Percentiles rank a stretch among this genome's conserved stretches.
Conservation (phyloP, 2,888 invertebrate genomes). For the Mesorhabditis spiculigera region DNA sequence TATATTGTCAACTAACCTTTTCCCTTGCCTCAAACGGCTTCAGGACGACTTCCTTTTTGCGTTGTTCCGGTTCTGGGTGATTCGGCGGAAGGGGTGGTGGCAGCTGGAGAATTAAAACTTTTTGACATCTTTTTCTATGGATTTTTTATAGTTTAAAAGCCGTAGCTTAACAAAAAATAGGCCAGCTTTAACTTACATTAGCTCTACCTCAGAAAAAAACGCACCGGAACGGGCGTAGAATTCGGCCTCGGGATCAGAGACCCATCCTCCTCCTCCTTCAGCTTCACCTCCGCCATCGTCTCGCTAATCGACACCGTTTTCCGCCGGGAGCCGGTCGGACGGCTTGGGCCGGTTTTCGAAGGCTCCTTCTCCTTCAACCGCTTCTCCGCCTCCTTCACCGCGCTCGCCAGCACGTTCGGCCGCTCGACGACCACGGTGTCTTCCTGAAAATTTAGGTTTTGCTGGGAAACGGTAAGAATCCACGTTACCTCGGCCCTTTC, state of each 20-base stretch:
- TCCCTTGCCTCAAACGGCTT: conserved; percentile 5
- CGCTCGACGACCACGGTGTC: conserved; percentile 21
- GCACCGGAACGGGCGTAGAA: not conserved
- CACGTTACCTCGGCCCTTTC: not conserved
- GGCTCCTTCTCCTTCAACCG: conserved; percentile 17
- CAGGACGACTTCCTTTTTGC: not conserved
- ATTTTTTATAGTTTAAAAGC: not conserved
- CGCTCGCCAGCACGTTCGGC: conserved; percentile 31
- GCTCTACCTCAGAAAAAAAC: not conserved
- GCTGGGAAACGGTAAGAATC: not conserved
- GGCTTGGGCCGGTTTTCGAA: not conserved
- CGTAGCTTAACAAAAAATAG: not conserved
- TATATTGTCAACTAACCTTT: not conserved
- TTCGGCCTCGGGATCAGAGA: not conserved
- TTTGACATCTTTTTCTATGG: not conserved
- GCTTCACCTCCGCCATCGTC: not conserved
- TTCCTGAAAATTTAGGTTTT: not conserved
- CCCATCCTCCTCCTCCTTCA: not conserved
- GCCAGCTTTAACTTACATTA: not conserved
- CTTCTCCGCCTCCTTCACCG: conserved; percentile 33
- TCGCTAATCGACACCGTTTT: conserved; percentile 1
- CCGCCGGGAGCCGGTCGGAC: not conserved
- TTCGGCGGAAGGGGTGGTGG: not conserved
- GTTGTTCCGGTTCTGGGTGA: too few relatives aligned
- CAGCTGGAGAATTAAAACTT: not conserved